Conservation (phyloP, 92 coral and sea anemone genomes). For the Bergia sp. region DNA sequence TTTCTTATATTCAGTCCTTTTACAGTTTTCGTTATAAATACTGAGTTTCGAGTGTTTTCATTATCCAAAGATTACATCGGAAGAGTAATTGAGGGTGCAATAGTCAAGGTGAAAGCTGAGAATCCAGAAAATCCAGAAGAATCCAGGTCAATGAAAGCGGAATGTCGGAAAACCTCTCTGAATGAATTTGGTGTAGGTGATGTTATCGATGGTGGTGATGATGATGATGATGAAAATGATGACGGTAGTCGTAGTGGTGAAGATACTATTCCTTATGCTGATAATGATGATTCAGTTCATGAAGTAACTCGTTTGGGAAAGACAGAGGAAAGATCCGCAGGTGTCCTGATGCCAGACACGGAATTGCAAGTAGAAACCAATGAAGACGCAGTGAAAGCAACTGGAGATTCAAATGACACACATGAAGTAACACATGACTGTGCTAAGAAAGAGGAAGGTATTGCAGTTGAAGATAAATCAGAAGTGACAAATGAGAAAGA, state of each 20-base stretch:
- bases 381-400: background rate
- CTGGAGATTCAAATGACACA: background rate
- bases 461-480: background rate
- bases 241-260: background rate
- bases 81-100: constrained; percentile 4
- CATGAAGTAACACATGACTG: background rate
- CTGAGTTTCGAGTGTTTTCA: background rate
- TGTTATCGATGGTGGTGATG: background rate
- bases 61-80: constrained; percentile 11
- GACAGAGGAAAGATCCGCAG: background rate
- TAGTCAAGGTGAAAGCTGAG: background rate
- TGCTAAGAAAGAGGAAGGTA: background rate
- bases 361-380: background rate
- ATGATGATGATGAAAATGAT: background rate
- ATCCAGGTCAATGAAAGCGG: background rate
- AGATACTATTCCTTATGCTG: background rate
- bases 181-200: background rate
- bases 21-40: background rate
- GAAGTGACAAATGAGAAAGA: background rate
- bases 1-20: no score
- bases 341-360: background rate
- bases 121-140: background rate
- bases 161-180: background rate
- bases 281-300: background rate
- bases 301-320: background rate